Conservation (phyloP, 2,113 vertebrate species). For the Scopus umbretta region DNA sequence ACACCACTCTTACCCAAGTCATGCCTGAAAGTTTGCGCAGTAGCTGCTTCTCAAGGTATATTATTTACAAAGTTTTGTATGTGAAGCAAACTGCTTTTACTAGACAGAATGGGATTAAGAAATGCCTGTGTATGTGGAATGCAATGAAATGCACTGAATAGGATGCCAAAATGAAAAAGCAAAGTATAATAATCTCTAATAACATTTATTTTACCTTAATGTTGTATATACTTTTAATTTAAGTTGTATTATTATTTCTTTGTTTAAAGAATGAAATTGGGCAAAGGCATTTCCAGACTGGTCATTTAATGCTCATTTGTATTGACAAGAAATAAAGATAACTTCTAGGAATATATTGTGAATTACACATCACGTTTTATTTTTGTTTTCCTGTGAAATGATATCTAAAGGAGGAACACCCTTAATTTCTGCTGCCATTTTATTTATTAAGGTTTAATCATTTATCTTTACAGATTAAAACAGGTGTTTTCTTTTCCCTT, state of each 20-base stretch:
- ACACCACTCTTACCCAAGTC: rapidly evolving
- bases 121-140: rapidly evolving
- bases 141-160: neutral
- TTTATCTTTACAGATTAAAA: neutral
- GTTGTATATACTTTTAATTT: neutral
- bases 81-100: neutral
- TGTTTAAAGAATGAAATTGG: neutral
- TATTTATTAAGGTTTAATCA: neutral
- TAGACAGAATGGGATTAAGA: neutral
- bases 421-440: neutral
- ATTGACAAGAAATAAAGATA: neutral
- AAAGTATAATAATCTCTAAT: neutral
- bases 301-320: neutral
- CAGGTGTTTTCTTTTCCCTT: neutral
- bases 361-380: neutral
- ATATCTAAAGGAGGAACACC: neutral
- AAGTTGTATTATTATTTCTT: neutral
- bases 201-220: neutral
- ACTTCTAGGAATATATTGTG: neutral
- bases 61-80: neutral
- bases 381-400: neutral
- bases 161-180: neutral
- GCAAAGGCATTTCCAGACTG: neutral
- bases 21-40: rapidly evolving
- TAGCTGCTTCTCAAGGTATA: neutral